Evolutionary conservation across 2,113 vertebrate genomes (phyloP), one percentile per base, ranked within the genome.

Genomic region (Plotosus lineatus): DNA sequence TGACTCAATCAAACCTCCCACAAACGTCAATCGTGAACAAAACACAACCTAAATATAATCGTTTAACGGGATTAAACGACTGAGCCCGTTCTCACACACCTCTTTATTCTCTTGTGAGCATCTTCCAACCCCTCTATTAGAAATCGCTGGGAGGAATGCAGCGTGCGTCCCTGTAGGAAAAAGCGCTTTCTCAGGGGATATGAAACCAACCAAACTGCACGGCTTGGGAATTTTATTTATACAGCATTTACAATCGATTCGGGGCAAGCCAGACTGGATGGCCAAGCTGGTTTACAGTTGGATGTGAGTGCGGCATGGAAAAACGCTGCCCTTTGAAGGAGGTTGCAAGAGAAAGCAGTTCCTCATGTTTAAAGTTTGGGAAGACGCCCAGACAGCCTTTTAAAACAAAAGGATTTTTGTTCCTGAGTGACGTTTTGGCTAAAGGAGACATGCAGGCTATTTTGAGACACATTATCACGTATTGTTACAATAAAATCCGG

Each of bases 161-260:
- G 55, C 68, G 44, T 55, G 31, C 60, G 78, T 83, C 75, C 48
- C 75, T 75, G n/a, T 85, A 77, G 83, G 81, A 87, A n/a, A 90
- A 87, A 46, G 5, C 80, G 50, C 44, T 75, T 65, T 51, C 48
- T 88, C 55, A 69, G 80, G 12, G 31, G 82, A 65, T 80, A 38
- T 31, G 77, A 73, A 66, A 76, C 74, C 46, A 26, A n/a, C n/a
- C 58, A 84, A 82, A 84, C 56, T 55, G 55, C 82, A 65, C 80
- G 60, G 77, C 69, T 76, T 23, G 46, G 15, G 50, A 10, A 58
- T 74, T n/a, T 82, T 85, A 86, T 82, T 77, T 83, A 74, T 3
- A 51, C 79, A 28, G 23, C 23, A 33, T 75, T 82, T 33, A 58
- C 48, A 68, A 78, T 63, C 61, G 76, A 83, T 60, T 84, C 9